A percentile compares a stretch with the other conserved stretches of the same genome.
These are phyloP conservation scores for Elaeidobius kamerunicus DNA, from an alignment of 2,888 invertebrate species.

Conservation along the genomic window DNA sequence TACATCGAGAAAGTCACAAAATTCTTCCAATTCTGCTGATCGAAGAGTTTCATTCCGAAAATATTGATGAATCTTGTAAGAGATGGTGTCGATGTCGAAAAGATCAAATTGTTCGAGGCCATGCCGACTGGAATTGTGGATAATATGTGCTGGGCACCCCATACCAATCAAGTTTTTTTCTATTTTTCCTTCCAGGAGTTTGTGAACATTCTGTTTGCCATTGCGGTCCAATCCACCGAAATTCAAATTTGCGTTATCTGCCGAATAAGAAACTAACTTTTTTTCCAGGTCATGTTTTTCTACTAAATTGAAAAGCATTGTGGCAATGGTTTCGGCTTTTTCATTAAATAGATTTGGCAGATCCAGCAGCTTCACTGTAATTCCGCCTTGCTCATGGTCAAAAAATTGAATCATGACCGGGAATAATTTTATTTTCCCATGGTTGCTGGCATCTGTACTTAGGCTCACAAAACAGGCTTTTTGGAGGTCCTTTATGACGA, in stretches of 20 bases:
- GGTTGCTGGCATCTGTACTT: slow-evolving; percentile 19
- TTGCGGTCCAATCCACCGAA: slow-evolving; percentile 11
- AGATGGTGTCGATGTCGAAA: slow-evolving; percentile 14
- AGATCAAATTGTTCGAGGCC: slow-evolving; percentile 3
- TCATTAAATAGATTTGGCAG: slow-evolving; percentile 11
- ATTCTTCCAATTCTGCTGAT: slow-evolving; percentile 9
- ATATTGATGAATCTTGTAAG: slow-evolving; percentile 12
- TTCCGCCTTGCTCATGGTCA: slow-evolving; percentile 8
- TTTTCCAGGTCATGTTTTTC: slow-evolving; percentile 1
- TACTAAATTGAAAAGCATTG: slow-evolving; percentile 7
- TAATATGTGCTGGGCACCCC: slow-evolving; percentile 12
- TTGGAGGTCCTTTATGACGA: slow-evolving; percentile 5
- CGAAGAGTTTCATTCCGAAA: slow-evolving; percentile 16
- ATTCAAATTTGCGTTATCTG: slow-evolving; percentile 13
- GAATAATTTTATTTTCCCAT: slow-evolving; percentile 15
- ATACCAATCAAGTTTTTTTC: slow-evolving; percentile 12
- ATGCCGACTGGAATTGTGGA: slow-evolving; percentile 14
- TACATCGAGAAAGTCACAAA: slow-evolving; percentile 13
- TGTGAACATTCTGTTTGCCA: slow-evolving; percentile 12
- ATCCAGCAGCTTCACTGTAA: slow-evolving; percentile 13
- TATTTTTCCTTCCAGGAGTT: slow-evolving; percentile 7
- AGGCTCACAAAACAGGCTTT: slow-evolving; percentile 14
- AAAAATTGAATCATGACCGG: slow-evolving; percentile 15
- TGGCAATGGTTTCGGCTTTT: slow-evolving; percentile 20
- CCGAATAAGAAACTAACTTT: slow-evolving; percentile 18